These are phyloP conservation scores for Megaustenia siamemsis DNA, from an alignment of 2,888 invertebrate genomes.

Conservation along the genomic window DNA sequence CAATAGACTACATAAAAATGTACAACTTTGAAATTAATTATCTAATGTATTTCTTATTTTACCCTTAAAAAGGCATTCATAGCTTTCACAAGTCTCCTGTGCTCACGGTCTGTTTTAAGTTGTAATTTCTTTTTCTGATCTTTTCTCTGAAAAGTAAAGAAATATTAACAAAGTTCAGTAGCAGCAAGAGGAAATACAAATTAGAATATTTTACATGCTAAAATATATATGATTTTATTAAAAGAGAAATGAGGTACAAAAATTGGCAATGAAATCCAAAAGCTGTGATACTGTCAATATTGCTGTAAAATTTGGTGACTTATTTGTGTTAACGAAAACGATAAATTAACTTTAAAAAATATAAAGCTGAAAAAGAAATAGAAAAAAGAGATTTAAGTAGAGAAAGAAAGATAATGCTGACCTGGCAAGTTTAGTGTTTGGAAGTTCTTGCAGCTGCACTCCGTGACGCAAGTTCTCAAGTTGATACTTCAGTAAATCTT, in stretches of 20 bases:
- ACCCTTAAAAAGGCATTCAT: slow-evolving; percentile 72
- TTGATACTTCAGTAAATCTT: slow-evolving; percentile 69
- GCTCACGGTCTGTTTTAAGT: slow-evolving; percentile 67
- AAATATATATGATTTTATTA: too few species aligned
- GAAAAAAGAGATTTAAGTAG: slow-evolving; percentile 4
- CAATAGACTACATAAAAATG: too few species aligned
- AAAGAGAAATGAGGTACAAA: too few species aligned
- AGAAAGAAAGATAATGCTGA: slow-evolving; percentile 53
- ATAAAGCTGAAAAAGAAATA: background rate
- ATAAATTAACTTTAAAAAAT: too few species aligned
- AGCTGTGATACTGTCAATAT: too few species aligned
- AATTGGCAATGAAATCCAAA: too few species aligned
- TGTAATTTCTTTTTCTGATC: slow-evolving; percentile 66
- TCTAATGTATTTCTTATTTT: too few species aligned
- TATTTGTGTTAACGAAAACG: too few species aligned
- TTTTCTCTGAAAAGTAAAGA: slow-evolving; percentile 61
- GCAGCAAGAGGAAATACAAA: background rate
- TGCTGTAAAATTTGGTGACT: background rate
- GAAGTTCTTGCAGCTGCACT: slow-evolving; percentile 63
- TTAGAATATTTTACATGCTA: too few species aligned
- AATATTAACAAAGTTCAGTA: background rate
- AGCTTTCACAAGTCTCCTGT: slow-evolving; percentile 67
- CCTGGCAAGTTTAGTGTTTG: slow-evolving; percentile 69
- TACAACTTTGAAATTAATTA: too few species aligned
- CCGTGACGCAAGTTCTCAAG: slow-evolving; percentile 68